Evolutionary conservation across 2,113 vertebrate genomes (phyloP), one percentile per base, ranked within the genome.

Genomic region (Proterorhinus semilunaris): DNA sequence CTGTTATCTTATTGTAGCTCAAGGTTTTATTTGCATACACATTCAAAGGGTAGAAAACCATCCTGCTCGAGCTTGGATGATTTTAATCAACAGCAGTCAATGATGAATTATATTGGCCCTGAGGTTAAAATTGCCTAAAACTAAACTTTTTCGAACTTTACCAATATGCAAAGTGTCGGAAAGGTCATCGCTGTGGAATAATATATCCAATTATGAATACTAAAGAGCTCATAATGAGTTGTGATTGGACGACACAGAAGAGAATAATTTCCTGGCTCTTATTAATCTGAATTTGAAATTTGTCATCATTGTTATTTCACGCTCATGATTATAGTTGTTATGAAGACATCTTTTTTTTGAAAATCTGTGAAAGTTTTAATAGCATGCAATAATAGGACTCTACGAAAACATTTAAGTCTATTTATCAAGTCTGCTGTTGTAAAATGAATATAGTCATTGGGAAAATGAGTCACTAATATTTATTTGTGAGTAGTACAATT

Each of bases 361-460:
- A 79, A 77, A 21, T 3, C 10, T n/a, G 10, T 73, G 71, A 83
- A 75, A 75, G 66, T 27, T 62, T 50, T 12, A 45, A 44, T 44
- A 7, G 4, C 13, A 61, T 61, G 8, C 42, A 13, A 61, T 43
- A 61, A 86, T 86, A 70, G 53, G 51, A 52, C 15, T 0, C 50
- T 21, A 72, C 45, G 21, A 59, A 12, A 17, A 52, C 1, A 49
- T 61, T 1, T 0, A 67, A 62, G 54, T 36, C 27, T 36, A 48
- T 74, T 57, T 61, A 68, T 69, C 50, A 8, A 7, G 4, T 9
- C n/a, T 7, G 57, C 43, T 61, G 62, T 1, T 67, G 43, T 68
- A 0, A 16, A 42, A 6, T 49, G 6, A 0, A 7, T 63, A 58
- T 16, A 10, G 3, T 8, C 4, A 0, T 27, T n/a, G 27, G 13